A percentile compares a stretch with the other conserved stretches of the same genome.
Evolutionary conservation across 2,888 invertebrate species (phyloP).

Genomic region (Ormyrus rosae): DNA sequence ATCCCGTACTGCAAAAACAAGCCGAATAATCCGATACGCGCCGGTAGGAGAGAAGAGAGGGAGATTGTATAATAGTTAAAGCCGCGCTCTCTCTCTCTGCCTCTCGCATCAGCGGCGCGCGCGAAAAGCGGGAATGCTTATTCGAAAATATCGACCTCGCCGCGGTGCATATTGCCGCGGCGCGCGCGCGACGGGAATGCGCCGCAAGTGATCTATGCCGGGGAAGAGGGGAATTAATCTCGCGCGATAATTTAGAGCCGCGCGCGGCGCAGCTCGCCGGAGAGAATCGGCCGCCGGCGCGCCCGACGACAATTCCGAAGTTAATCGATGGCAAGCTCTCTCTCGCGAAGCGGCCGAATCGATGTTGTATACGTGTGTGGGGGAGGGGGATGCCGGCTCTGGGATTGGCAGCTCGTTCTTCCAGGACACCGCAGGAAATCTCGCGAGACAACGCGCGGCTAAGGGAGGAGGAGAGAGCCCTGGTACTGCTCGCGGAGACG

Average conservation of each 20-base stretch:
- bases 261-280: not conserved
- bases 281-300: conserved; percentile 57
- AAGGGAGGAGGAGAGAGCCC: not conserved
- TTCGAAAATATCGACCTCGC: conserved; percentile 27
- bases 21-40: conserved; percentile 13
- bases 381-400: conserved; percentile 58
- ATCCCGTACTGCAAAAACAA: not conserved
- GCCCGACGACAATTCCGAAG: conserved; percentile 67
- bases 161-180: not conserved
- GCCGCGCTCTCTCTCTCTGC: not conserved
- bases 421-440: conserved; percentile 58
- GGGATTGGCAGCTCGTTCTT: conserved; percentile 65
- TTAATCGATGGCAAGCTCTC: conserved; percentile 65
- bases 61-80: too few species aligned
- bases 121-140: not conserved
- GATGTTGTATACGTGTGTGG: not conserved
- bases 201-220: conserved; percentile 56
- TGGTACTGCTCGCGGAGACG: too few species aligned
- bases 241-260: conserved; percentile 65
- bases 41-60: too few species aligned
- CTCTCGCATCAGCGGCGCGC: not conserved
- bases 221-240: conserved; percentile 64
- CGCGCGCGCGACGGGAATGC: conserved; percentile 7
- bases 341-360: not conserved
- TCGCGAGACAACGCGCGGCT: conserved; percentile 36